These are phyloP conservation scores for Noctua comes DNA, from an alignment of 2,888 invertebrate species.

Conservation along the genomic window DNA sequence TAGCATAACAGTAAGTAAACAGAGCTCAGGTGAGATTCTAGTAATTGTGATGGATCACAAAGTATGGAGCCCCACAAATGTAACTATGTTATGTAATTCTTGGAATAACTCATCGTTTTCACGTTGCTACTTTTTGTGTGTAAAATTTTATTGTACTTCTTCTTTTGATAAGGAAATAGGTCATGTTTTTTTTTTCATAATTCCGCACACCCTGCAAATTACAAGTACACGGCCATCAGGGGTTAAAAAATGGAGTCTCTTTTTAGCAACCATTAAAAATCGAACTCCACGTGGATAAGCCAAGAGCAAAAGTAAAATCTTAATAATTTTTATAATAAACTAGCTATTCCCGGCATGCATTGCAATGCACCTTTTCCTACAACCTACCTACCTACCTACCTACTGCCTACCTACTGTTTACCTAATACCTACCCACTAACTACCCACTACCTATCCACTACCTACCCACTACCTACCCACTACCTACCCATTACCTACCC, in stretches of 20 bases:
- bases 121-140: not conserved
- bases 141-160: not conserved
- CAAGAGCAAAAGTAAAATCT: not conserved
- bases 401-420: no score
- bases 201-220: no score
- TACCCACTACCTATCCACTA: no score
- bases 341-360: no score
- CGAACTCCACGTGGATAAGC: not conserved
- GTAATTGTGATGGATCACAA: slow-evolving; percentile 50
- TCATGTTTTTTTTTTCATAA: not conserved
- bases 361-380: no score
- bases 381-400: no score
- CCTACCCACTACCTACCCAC: no score
- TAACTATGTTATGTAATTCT: slow-evolving; percentile 38
- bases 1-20: slow-evolving; percentile 9
- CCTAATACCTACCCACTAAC: no score
- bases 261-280: not conserved
- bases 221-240: not conserved
- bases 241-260: not conserved
- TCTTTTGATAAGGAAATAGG: no score
- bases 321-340: not conserved
- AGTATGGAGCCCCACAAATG: slow-evolving; percentile 18
- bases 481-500: no score
- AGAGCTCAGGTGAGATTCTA: slow-evolving; percentile 46
- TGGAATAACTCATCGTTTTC: slow-evolving; percentile 11